A percentile compares a stretch with the other conserved stretches of the same genome.
Conservation (phyloP, 2,797 vertebrate genomes). For the Enteromius mattozi region DNA sequence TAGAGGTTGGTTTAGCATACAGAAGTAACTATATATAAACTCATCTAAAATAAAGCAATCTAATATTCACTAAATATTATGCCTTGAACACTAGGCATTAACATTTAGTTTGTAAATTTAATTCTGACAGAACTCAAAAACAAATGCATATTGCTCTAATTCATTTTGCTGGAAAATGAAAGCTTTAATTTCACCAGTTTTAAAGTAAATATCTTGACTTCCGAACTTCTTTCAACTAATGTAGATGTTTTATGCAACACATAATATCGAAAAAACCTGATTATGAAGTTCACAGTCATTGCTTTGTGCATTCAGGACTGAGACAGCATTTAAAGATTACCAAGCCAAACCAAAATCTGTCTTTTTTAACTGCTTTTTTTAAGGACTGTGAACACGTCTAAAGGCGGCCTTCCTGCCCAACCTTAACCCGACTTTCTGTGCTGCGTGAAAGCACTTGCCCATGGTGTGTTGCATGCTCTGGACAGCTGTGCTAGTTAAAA, state of each 20-base stretch:
- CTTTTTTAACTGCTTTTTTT: constrained; percentile 53
- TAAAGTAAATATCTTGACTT: not conserved
- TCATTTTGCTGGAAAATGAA: not conserved
- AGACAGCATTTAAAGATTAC: not conserved
- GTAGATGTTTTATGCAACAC: constrained; percentile 71
- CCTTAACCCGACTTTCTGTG: not conserved
- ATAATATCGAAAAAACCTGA: constrained; percentile 65
- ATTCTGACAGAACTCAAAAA: not conserved
- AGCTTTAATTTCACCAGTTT: not conserved
- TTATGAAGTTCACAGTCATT: constrained; percentile 53
- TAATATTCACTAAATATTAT: not conserved
- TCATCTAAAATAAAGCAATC: not conserved
- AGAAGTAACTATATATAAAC: not conserved
- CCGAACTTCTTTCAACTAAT: not conserved
- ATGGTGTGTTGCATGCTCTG: constrained; percentile 75
- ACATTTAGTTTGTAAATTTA: not conserved
- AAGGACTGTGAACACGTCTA: not conserved
- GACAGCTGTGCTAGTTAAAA: constrained; percentile 65
- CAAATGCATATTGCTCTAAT: not conserved
- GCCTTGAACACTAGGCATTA: not conserved
- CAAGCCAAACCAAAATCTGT: not conserved
- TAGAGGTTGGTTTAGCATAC: not conserved
- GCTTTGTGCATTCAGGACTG: constrained; percentile 78
- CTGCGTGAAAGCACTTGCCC: constrained; percentile 66
- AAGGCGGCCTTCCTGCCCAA: not conserved